Percentiles rank a stretch among this genome's conserved stretches.
Conservation (phyloP, 2,888 invertebrate species). For the Spatulosminthurus flaviceps region DNA sequence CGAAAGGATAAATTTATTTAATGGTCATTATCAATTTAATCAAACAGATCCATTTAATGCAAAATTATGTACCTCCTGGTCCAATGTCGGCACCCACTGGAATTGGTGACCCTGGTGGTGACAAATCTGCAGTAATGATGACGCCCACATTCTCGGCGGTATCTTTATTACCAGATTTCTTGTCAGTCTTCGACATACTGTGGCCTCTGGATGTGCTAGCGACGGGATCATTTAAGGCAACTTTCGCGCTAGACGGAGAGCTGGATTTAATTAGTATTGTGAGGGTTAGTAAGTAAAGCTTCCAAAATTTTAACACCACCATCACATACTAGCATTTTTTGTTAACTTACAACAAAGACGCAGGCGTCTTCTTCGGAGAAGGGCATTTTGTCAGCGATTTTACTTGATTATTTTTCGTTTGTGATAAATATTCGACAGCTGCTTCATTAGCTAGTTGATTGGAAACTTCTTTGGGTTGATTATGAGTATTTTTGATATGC, state of each 20-base stretch:
- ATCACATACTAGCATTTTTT: too few species aligned
- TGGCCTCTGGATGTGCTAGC: too few species aligned
- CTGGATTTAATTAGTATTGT: too few species aligned
- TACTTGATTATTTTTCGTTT: conserved; percentile 23
- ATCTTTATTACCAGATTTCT: not conserved
- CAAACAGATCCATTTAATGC: too few species aligned
- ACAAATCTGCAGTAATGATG: conserved; percentile 53
- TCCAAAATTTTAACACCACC: too few species aligned
- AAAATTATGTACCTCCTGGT: conserved; percentile 32
- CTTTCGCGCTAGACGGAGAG: too few species aligned
- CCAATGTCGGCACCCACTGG: conserved; percentile 24
- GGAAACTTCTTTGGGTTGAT: conserved; percentile 62
- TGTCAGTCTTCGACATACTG: too few species aligned
- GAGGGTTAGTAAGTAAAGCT: too few species aligned
- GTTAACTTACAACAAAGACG: too few species aligned
- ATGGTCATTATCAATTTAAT: too few species aligned
- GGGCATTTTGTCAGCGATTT: conserved; percentile 19
- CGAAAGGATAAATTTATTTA: too few species aligned
- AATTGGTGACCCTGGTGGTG: conserved; percentile 50
- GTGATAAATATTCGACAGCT: conserved; percentile 58
- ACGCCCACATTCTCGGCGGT: conserved; percentile 12
- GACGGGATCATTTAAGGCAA: too few species aligned
- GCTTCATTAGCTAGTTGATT: conserved; percentile 62
- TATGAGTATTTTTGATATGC: conserved; percentile 62
- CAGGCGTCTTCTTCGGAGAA: not conserved